phyloP scores from a whole-genome alignment of 2,888 invertebrate species.

The Xylota segnis region DNA sequence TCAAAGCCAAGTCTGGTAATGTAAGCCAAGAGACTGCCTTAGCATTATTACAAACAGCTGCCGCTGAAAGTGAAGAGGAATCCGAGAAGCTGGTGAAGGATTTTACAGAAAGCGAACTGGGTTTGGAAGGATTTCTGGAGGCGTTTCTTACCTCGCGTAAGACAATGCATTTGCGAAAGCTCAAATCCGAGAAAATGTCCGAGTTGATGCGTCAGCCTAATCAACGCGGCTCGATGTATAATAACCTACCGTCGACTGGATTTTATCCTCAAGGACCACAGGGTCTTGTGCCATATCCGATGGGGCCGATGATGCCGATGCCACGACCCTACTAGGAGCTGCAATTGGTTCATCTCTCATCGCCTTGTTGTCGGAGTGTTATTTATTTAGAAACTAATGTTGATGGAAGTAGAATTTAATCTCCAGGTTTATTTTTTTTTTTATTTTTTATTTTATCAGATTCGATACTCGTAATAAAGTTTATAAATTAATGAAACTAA shows the following conservation, averaged over 20 bases:
- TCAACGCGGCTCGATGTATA: conserved; percentile 79
- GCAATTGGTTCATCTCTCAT: neutral
- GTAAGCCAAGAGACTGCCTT: conserved; percentile 94
- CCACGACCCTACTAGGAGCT: conserved; percentile 87
- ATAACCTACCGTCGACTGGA: conserved; percentile 79
- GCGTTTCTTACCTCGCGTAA: conserved; percentile 92
- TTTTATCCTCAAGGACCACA: conserved; percentile 79
- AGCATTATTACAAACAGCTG: conserved; percentile 95
- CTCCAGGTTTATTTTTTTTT: conserved; percentile 25
- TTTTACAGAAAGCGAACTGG: conserved; percentile 89
- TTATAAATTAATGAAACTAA: neutral
- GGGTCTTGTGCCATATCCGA: conserved; percentile 83
- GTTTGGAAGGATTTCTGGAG: conserved; percentile 93
- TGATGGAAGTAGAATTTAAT: conserved; percentile 7
- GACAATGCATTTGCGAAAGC: conserved; percentile 91
- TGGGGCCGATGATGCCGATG: conserved; percentile 90
- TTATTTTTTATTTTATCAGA: conserved; percentile 28
- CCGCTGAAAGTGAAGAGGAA: conserved; percentile 96
- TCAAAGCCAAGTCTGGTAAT: conserved; percentile 91
- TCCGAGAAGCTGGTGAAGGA: conserved; percentile 93
- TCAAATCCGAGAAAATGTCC: conserved; percentile 97
- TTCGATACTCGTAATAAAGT: conserved; percentile 57
- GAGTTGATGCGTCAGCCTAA: conserved; percentile 87
- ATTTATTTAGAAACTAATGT: conserved; percentile 30
- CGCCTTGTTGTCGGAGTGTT: conserved; percentile 9